A percentile compares a stretch with the other conserved stretches of the same genome.
phyloP scores from a whole-genome alignment of 2,888 invertebrate genomes.

The Eilema depressum region DNA sequence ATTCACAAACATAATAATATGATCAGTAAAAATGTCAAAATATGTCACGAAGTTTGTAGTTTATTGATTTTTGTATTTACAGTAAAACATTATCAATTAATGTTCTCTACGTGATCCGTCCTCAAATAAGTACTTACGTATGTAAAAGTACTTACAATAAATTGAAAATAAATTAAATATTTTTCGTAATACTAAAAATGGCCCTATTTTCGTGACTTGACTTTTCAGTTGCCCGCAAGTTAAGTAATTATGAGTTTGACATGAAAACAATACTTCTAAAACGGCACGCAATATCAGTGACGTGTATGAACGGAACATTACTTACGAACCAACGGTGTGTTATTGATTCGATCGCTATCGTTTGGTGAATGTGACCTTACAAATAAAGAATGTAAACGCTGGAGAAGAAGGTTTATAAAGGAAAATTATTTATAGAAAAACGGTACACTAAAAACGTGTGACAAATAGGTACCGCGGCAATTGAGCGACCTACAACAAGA shows the following conservation, averaged over 20 bases:
- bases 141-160: not conserved
- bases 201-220: not conserved
- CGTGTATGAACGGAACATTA: not conserved
- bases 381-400: not conserved
- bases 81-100: no score
- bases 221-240: not conserved
- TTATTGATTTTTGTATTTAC: no score
- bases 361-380: not conserved
- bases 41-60: no score
- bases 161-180: not conserved
- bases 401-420: not conserved
- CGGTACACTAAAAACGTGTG: not conserved
- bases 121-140: not conserved
- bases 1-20: no score
- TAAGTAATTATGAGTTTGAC: not conserved
- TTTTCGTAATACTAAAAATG: not conserved
- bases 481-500: not conserved
- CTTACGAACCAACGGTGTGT: conserved; percentile 4
- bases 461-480: not conserved
- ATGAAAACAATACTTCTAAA: not conserved
- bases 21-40: no score
- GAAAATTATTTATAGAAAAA: not conserved
- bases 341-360: not conserved
- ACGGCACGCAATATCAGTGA: not conserved
- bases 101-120: no score